Evolutionary conservation across 1,140 invertebrate genomes (phyloP).

Genomic region (Meloidogyne exigua): DNA sequence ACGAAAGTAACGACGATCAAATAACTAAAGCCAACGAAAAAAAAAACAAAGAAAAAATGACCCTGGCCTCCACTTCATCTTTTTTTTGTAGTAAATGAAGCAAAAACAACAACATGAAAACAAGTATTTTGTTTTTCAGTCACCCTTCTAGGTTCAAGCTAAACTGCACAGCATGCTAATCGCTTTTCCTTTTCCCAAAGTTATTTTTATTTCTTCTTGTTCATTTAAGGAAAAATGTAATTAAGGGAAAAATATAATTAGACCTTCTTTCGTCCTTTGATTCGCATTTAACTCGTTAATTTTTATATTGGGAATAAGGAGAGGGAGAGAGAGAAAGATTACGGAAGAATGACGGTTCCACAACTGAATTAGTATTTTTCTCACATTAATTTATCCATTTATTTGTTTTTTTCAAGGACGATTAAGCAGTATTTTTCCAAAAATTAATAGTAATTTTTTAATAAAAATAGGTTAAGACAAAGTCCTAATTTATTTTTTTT

Average conservation of each 20-base stretch:
- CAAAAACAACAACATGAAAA: background rate
- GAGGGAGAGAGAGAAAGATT: too few relatives aligned
- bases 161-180: background rate
- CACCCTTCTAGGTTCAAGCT: background rate
- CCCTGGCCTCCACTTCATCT: background rate
- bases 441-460: too few relatives aligned
- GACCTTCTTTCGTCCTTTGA: background rate
- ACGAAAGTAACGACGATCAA: background rate
- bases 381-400: background rate
- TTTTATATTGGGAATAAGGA: background rate
- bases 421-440: background rate
- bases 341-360: conserved; percentile 3
- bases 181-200: background rate
- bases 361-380: background rate
- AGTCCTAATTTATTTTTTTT: too few relatives aligned
- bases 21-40: background rate
- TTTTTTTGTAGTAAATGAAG: background rate
- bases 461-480: too few relatives aligned
- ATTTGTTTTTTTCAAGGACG: background rate
- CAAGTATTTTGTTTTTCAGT: conserved; percentile 2
- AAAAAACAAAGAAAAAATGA: background rate
- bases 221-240: background rate
- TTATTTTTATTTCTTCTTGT: conserved; percentile 1
- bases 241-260: background rate
- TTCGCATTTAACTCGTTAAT: conserved; percentile 5